These are phyloP conservation scores for Drosophila meridiana DNA, from an alignment of 2,888 invertebrate genomes.

Conservation along the genomic window DNA sequence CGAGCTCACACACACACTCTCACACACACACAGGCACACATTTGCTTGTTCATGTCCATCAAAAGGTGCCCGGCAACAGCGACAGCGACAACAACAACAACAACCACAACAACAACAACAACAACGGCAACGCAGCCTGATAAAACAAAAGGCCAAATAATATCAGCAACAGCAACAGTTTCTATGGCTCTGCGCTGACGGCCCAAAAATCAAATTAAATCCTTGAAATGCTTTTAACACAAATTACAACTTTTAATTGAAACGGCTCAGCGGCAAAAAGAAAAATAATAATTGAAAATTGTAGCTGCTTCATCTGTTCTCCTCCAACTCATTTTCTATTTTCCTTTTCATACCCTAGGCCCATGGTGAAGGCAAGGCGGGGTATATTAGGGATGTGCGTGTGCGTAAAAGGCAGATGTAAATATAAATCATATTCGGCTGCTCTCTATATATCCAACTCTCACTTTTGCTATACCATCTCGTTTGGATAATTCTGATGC, in stretches of 20 bases:
- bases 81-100: background rate
- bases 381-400: background rate
- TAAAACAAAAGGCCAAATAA: slow-evolving; percentile 14
- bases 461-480: background rate
- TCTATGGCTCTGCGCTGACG: background rate
- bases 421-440: background rate
- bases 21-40: background rate
- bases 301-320: slow-evolving; percentile 11
- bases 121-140: background rate
- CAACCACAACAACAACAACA: background rate
- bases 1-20: background rate
- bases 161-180: slow-evolving; percentile 6
- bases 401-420: too few species aligned
- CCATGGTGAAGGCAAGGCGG: background rate
- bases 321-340: background rate
- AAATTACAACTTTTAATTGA: slow-evolving; percentile 61
- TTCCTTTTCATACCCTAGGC: background rate
- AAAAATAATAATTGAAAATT: slow-evolving; percentile 15
- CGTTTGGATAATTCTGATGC: background rate
- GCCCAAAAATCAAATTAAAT: slow-evolving; percentile 32
- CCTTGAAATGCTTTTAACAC: slow-evolving; percentile 65
- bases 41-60: background rate
- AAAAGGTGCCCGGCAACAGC: background rate
- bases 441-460: background rate
- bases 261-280: background rate